phyloP scores from a whole-genome alignment of 2,113 vertebrate genomes.

The Bos indicus region DNA sequence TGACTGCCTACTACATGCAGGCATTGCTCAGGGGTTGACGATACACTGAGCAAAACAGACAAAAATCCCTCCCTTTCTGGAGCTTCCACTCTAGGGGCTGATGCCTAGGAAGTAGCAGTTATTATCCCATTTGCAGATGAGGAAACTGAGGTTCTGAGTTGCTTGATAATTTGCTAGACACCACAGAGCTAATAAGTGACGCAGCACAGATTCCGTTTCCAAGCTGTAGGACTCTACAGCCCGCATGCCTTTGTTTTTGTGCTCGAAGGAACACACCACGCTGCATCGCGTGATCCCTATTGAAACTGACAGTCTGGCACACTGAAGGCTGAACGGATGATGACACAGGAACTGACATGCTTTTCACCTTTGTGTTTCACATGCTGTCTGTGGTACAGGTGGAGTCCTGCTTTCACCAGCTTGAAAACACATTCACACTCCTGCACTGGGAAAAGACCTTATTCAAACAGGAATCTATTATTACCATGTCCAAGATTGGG shows the following conservation, averaged over 20 bases:
- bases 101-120: background rate
- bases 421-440: background rate
- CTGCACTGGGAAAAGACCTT: background rate
- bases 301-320: background rate
- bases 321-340: background rate
- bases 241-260: background rate
- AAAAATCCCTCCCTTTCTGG: background rate
- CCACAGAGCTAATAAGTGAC: background rate
- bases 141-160: background rate
- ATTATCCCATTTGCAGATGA: background rate
- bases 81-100: background rate
- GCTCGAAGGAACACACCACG: background rate
- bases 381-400: background rate
- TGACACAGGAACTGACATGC: background rate
- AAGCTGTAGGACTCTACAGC: background rate
- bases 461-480: background rate
- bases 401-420: background rate
- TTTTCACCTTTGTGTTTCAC: background rate
- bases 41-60: background rate
- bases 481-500: background rate
- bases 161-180: background rate
- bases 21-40: background rate
- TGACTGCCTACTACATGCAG: background rate
- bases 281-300: background rate
- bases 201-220: background rate